A percentile compares a stretch with the other conserved stretches of the same genome.
These are phyloP conservation scores for Petrolisthes cinctipes DNA, from an alignment of 2,888 invertebrate genomes.

Conservation along the genomic window DNA sequence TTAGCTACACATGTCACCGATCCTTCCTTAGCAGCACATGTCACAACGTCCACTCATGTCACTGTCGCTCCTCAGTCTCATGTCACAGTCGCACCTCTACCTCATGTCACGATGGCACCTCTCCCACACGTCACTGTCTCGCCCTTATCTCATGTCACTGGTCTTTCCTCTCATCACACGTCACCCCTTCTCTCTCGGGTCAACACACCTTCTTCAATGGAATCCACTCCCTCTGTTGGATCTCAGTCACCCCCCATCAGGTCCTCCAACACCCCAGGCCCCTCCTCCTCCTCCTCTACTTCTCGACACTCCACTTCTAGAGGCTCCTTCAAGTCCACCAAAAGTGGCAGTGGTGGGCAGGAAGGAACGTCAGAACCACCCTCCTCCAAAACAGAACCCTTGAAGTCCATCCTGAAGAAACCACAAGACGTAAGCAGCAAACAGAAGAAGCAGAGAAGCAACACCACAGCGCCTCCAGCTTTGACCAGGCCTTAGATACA, in stretches of 20 bases:
- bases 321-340: slow-evolving; percentile 21
- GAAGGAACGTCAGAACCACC: neutral
- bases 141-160: neutral
- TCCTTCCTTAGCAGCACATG: neutral
- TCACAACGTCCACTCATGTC: slow-evolving; percentile 3
- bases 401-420: slow-evolving; percentile 50
- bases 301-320: neutral
- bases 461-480: neutral
- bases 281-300: slow-evolving; percentile 10
- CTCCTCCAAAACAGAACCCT: slow-evolving; percentile 28
- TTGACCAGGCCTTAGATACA: too few species aligned
- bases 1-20: neutral
- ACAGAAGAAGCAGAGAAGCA: slow-evolving; percentile 24
- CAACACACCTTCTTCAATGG: neutral
- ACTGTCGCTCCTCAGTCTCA: neutral
- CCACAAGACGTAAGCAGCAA: slow-evolving; percentile 6
- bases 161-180: slow-evolving; percentile 1
- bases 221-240: neutral
- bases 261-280: neutral
- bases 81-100: slow-evolving; percentile 5
- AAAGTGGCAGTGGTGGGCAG: slow-evolving; percentile 3
- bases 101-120: neutral
- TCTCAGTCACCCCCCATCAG: slow-evolving; percentile 9
- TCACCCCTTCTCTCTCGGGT: neutral
- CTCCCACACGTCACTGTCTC: slow-evolving; percentile 13